phyloP scores from a whole-genome alignment of 64 coral and sea anemone species.

The Montipora sp. region DNA sequence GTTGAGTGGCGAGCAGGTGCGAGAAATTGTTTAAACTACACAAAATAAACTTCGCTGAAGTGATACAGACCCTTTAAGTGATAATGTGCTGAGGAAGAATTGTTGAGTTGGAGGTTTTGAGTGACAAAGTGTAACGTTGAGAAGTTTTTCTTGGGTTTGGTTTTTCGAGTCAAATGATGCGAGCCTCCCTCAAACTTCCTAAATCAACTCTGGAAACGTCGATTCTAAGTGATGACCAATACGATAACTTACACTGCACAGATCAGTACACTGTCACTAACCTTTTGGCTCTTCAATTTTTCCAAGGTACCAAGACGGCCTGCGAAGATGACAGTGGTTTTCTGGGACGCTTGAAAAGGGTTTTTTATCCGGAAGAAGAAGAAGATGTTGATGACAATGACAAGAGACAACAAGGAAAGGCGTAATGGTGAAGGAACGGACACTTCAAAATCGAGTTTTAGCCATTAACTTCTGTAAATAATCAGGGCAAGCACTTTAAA shows the following conservation, averaged over 20 bases:
- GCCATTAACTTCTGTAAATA: background rate
- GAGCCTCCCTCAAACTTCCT: background rate
- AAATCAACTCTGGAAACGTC: background rate
- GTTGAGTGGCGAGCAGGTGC: no score
- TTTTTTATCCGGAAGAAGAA: constrained; percentile 16
- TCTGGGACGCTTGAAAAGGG: constrained; percentile 42
- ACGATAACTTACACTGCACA: background rate
- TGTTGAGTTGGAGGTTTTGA: background rate
- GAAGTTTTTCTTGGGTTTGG: background rate
- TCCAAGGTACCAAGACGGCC: constrained; percentile 39
- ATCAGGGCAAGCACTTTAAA: background rate
- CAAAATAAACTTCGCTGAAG: no score
- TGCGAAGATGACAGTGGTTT: constrained; percentile 26
- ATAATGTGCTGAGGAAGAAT: background rate
- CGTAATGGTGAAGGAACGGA: background rate
- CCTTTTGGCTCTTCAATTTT: constrained; percentile 51
- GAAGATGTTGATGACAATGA: constrained; percentile 17
- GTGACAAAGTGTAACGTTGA: constrained; percentile 28
- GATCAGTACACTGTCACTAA: constrained; percentile 30
- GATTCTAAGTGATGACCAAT: background rate
- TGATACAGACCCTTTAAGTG: background rate
- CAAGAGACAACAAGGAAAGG: constrained; percentile 36
- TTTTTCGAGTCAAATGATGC: background rate
- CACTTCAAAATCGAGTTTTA: background rate
- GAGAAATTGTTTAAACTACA: no score